These are phyloP conservation scores for Griposia aprilina DNA, from an alignment of 2,888 invertebrate genomes.

Conservation along the genomic window DNA sequence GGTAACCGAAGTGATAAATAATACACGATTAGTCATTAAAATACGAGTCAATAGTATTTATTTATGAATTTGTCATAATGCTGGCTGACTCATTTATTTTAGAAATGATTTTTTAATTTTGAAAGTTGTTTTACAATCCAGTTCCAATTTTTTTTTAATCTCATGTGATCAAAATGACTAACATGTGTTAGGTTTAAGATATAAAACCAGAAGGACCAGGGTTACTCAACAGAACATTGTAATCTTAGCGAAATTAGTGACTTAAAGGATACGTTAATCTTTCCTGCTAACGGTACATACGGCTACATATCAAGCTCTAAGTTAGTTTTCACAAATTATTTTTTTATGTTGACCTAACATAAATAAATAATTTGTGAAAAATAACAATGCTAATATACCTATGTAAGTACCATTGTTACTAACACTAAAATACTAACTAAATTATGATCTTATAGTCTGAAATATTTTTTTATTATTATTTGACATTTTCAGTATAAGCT, in stretches of 20 bases:
- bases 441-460: no score
- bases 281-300: not conserved
- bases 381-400: no score
- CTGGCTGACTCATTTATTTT: constrained; percentile 19
- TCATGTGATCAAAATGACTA: not conserved
- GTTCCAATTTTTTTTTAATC: not conserved
- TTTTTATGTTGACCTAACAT: no score
- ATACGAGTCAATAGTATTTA: constrained; percentile 30
- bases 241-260: no score
- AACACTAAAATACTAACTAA: no score
- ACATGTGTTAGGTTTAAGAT: not conserved
- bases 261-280: not conserved
- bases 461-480: no score
- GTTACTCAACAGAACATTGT: not conserved
- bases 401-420: no score
- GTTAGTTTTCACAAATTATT: no score
- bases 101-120: not conserved
- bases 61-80: constrained; percentile 29
- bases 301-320: no score
- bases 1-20: constrained; percentile 16
- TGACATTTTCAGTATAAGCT: no score
- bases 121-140: not conserved
- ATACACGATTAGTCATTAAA: constrained; percentile 48
- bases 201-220: not conserved
- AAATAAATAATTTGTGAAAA: no score